phyloP scores from a whole-genome alignment of 2,797 vertebrate species.

The Macropus fuliginosus region DNA sequence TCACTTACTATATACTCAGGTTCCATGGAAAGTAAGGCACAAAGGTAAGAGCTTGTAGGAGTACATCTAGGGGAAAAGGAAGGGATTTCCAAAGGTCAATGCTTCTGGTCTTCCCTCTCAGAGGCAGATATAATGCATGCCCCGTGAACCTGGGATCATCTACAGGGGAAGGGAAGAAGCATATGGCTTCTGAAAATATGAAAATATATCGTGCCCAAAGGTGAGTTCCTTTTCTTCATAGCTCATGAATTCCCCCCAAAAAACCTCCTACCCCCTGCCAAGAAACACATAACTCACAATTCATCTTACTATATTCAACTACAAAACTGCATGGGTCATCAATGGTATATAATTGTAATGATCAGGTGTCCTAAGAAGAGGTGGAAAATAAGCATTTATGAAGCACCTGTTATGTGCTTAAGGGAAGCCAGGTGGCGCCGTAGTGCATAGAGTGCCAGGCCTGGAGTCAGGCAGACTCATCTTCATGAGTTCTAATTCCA shows the following conservation, averaged over 20 bases:
- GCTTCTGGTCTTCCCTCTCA: background rate
- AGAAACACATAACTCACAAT: background rate
- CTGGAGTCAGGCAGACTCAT: background rate
- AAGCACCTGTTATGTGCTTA: background rate
- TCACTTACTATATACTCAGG: background rate
- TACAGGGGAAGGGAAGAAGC: background rate
- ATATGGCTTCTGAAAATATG: background rate
- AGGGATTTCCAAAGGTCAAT: background rate
- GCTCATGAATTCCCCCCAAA: background rate
- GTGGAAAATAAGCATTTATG: background rate
- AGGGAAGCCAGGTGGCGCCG: background rate
- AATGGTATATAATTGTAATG: background rate
- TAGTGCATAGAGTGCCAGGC: background rate
- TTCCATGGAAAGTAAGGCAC: background rate
- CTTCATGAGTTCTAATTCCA: background rate
- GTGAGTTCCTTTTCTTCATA: background rate
- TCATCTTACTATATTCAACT: background rate
- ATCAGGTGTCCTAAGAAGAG: background rate
- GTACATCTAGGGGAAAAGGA: background rate
- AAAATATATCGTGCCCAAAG: background rate
- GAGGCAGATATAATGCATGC: background rate
- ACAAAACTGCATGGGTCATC: background rate
- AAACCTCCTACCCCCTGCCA: fast-evolving
- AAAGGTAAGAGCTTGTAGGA: background rate
- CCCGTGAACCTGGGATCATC: background rate